A percentile compares a stretch with the other conserved stretches of the same genome.
Evolutionary conservation across 2,113 vertebrate genomes (phyloP).

Genomic region (Rattus rattus): DNA sequence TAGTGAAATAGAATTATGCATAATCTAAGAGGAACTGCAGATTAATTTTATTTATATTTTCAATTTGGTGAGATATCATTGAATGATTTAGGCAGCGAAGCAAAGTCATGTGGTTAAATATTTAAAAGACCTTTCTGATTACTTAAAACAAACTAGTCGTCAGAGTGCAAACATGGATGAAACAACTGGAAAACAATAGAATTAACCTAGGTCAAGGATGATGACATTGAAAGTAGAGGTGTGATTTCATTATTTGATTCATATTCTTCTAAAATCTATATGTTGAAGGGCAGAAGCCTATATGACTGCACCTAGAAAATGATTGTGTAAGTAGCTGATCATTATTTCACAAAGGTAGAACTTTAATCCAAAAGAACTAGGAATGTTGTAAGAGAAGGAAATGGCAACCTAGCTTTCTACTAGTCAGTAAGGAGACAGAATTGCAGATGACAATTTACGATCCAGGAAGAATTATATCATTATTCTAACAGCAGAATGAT

Average conservation of each 20-base stretch:
- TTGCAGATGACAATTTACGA: not conserved
- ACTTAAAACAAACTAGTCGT: conserved; percentile 1
- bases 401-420: not conserved
- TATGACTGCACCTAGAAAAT: not conserved
- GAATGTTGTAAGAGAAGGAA: not conserved
- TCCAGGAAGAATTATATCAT: not conserved
- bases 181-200: not conserved
- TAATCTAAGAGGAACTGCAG: not conserved
- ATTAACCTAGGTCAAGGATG: not conserved
- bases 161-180: not conserved
- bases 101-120: not conserved
- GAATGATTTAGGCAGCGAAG: not conserved
- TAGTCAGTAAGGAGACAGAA: not conserved
- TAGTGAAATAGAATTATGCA: not conserved
- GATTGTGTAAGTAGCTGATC: not conserved
- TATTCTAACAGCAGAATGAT: not conserved
- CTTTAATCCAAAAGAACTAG: not conserved
- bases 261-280: not conserved
- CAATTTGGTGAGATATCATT: not conserved
- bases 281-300: not conserved
- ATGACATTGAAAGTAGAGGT: not conserved
- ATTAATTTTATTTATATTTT: conserved; percentile 29
- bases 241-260: not conserved
- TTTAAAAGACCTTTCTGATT: not conserved
- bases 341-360: not conserved